These are phyloP conservation scores for Phragmatobia fuliginosa DNA, from an alignment of 2,888 invertebrate genomes.

Conservation along the genomic window DNA sequence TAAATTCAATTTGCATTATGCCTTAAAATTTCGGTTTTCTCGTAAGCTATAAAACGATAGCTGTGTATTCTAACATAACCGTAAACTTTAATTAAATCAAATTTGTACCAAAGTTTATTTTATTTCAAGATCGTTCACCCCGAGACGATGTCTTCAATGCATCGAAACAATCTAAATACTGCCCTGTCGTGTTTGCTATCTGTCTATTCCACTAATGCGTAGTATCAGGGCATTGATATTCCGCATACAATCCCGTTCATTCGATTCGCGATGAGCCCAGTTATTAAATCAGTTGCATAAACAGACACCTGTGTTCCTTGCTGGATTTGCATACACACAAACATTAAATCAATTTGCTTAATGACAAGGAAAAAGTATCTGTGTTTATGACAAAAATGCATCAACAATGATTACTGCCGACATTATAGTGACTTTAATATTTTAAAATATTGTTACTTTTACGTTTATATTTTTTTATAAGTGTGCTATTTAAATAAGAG, in stretches of 20 bases:
- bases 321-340: conserved; percentile 61
- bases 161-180: conserved; percentile 50
- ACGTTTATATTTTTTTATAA: no score
- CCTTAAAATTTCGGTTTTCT: not conserved
- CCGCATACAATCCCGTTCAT: conserved; percentile 70
- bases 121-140: conserved; percentile 34
- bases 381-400: conserved; percentile 56
- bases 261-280: conserved; percentile 75
- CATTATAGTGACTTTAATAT: conserved; percentile 30
- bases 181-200: conserved; percentile 69
- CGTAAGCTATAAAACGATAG: not conserved
- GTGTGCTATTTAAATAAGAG: no score
- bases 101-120: conserved; percentile 41
- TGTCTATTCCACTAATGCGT: conserved; percentile 79
- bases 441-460: conserved; percentile 31
- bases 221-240: conserved; percentile 78
- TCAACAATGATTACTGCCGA: conserved; percentile 45
- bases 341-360: conserved; percentile 64
- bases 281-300: conserved; percentile 83
- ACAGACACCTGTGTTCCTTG: conserved; percentile 74
- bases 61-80: not conserved
- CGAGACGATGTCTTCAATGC: conserved; percentile 36
- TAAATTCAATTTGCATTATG: no score
- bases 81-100: conserved; percentile 32
- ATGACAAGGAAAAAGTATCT: conserved; percentile 60